Conservation (phyloP, 2,113 vertebrate species). For the Benitochromis conjunctus region DNA sequence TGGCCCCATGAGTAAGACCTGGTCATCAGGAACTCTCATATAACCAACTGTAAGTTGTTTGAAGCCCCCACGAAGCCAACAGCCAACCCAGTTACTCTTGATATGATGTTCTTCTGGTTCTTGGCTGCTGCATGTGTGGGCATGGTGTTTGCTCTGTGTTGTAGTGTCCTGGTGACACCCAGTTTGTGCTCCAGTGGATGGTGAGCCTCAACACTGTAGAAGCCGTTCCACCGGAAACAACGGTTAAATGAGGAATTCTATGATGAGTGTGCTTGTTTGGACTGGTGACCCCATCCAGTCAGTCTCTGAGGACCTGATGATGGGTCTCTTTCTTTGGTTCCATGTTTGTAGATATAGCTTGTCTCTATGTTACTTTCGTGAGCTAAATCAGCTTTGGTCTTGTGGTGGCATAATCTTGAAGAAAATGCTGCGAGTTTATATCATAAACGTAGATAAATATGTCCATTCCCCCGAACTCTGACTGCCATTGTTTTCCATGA, state of each 20-base stretch:
- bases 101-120: neutral
- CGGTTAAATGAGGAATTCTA: rapidly evolving
- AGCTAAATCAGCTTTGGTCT: neutral
- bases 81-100: neutral
- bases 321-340: no score
- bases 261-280: no score
- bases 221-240: rapidly evolving
- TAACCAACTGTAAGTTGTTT: neutral
- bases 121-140: rapidly evolving
- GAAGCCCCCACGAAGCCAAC: rapidly evolving
- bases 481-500: neutral
- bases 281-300: no score
- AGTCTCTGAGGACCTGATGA: no score
- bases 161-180: neutral
- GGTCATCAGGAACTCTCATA: neutral
- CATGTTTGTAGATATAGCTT: no score
- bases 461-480: rapidly evolving
- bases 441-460: neutral
- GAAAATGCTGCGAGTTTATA: neutral
- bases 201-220: no score
- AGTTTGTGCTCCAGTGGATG: neutral
- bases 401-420: no score
- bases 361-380: no score
- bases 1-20: neutral
- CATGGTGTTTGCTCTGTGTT: rapidly evolving